Evolutionary conservation across 1,140 invertebrate species (phyloP).

Genomic region (Drosophila nikananu): DNA sequence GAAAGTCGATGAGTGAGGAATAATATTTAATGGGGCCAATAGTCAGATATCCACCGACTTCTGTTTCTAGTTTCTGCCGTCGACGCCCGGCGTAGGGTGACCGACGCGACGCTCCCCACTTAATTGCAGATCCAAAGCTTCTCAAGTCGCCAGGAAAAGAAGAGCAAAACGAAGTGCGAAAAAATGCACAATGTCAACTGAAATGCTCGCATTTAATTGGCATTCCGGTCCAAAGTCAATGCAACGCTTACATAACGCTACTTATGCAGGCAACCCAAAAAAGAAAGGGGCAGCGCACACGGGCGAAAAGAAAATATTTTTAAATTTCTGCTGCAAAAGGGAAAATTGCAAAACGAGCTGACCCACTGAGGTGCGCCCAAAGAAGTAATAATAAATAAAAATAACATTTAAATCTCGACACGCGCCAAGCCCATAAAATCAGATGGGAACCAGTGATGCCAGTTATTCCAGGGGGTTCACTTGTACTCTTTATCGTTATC

Average conservation of each 20-base stretch:
- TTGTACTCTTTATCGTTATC: neutral
- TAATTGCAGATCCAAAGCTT: constrained; percentile 38
- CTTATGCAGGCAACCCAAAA: constrained; percentile 58
- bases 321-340: constrained; percentile 30
- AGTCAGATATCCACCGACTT: constrained; percentile 2
- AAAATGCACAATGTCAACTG: constrained; percentile 67
- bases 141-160: constrained; percentile 4
- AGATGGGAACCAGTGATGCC: neutral
- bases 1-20: neutral
- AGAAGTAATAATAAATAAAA: neutral
- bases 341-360: constrained; percentile 41
- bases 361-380: constrained; percentile 26
- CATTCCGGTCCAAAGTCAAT: constrained; percentile 76
- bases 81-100: constrained; percentile 37
- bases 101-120: constrained; percentile 3
- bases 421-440: constrained; percentile 26
- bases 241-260: constrained; percentile 70
- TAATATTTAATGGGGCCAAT: constrained; percentile 13
- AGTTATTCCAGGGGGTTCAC: neutral
- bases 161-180: constrained; percentile 11
- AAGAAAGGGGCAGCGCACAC: constrained; percentile 17
- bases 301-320: constrained; percentile 33
- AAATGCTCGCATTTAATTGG: constrained; percentile 34
- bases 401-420: constrained; percentile 26
- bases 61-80: constrained; percentile 13